phyloP scores from a whole-genome alignment of 2,797 vertebrate species.

The Diplodus puntazzo region DNA sequence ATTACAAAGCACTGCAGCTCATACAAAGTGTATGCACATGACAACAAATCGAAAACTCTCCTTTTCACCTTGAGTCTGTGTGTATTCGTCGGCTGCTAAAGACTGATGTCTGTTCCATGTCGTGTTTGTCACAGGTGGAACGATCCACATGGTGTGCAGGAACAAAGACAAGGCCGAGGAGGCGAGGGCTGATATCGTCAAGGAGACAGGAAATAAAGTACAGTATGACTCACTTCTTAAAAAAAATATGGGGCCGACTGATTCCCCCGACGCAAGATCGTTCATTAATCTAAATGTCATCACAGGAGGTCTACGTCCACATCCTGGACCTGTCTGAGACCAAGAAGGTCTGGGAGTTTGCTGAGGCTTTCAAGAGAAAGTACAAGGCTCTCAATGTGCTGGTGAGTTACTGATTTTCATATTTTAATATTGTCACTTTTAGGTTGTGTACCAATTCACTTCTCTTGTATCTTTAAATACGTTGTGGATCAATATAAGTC shows the following conservation, averaged over 20 bases:
- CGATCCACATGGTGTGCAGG: conserved; percentile 88
- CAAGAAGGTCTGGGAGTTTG: conserved; percentile 89
- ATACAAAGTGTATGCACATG: neutral
- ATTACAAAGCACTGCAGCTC: neutral
- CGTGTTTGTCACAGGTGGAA: conserved; percentile 77
- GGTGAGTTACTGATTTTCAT: conserved; percentile 66
- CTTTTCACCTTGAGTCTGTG: neutral
- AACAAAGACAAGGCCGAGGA: conserved; percentile 89
- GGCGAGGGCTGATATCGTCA: conserved; percentile 85
- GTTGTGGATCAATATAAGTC: neutral
- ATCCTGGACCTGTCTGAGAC: conserved; percentile 87
- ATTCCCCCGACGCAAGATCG: neutral
- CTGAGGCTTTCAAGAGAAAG: conserved; percentile 86
- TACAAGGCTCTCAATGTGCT: conserved; percentile 87
- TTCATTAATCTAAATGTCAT: conserved; percentile 23
- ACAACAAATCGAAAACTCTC: neutral
- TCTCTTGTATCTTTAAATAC: neutral
- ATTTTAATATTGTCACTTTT: no score
- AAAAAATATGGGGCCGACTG: neutral
- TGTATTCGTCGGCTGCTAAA: neutral
- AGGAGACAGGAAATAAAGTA: conserved; percentile 88
- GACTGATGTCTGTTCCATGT: neutral
- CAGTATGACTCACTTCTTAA: conserved; percentile 24
- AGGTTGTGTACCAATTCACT: neutral
- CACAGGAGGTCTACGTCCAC: conserved; percentile 86